phyloP scores from a whole-genome alignment of 2,797 vertebrate genomes.

The Gallinago solitaria region DNA sequence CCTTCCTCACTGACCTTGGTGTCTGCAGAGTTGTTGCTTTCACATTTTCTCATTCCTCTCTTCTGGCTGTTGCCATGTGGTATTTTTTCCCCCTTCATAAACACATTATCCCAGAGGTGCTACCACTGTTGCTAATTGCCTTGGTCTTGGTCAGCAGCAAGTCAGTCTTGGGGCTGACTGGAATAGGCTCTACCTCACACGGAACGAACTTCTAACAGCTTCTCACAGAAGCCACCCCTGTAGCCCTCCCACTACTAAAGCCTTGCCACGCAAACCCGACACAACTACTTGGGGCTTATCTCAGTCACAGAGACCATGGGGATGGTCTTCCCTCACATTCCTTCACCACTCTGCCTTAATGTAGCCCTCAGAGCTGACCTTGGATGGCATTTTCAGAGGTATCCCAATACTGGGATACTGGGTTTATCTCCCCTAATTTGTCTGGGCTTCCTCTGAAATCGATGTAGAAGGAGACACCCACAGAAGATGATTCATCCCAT shows the following conservation, averaged over 20 bases:
- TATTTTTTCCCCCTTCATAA: neutral
- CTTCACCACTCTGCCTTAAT: neutral
- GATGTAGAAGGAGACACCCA: neutral
- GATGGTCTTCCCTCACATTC: neutral
- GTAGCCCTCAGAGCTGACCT: neutral
- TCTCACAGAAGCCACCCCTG: neutral
- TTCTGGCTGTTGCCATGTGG: neutral
- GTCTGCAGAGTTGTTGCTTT: neutral
- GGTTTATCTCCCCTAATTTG: neutral
- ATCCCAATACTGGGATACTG: fast-evolving
- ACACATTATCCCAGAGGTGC: neutral
- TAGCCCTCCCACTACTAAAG: neutral
- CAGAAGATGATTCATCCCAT: neutral
- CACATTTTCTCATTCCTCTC: neutral
- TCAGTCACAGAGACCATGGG: neutral
- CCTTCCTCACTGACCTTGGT: neutral
- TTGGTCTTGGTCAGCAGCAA: neutral
- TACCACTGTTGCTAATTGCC: neutral
- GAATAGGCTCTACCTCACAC: neutral
- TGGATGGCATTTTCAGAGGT: neutral
- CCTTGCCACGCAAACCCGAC: neutral
- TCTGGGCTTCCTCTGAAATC: neutral
- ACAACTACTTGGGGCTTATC: neutral
- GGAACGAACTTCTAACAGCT: neutral
- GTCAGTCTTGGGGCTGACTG: neutral